A percentile compares a stretch with the other conserved stretches of the same genome.
These are phyloP conservation scores for Pterobdella sp. DNA, from an alignment of 2,888 invertebrate genomes.

Conservation along the genomic window DNA sequence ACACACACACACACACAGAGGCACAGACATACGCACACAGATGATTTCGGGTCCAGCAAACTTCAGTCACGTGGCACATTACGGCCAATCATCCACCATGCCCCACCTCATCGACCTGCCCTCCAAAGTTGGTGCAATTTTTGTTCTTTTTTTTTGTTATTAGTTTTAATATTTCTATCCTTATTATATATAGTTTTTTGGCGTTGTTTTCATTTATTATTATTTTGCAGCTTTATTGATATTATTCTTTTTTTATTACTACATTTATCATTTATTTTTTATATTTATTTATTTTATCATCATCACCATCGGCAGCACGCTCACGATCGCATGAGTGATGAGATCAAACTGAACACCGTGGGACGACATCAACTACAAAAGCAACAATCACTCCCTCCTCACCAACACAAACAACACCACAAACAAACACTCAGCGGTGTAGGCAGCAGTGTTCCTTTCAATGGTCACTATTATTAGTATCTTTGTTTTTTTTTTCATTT, in stretches of 20 bases:
- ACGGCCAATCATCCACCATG: constrained; percentile 59
- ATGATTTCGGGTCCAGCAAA: constrained; percentile 88
- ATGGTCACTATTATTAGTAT: background rate
- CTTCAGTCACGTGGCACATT: constrained; percentile 95
- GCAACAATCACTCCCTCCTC: background rate
- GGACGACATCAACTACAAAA: constrained; percentile 19
- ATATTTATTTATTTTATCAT: background rate
- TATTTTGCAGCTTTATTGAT: background rate
- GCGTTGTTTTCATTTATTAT: background rate
- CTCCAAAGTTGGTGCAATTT: background rate
- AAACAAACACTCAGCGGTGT: background rate
- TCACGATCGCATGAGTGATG: background rate
- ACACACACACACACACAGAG: constrained; percentile 18
- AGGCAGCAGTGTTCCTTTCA: background rate
- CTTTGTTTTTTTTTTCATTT: too few species aligned
- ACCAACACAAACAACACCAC: background rate
- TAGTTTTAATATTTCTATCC: background rate
- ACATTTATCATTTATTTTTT: background rate
- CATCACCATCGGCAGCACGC: constrained; percentile 11
- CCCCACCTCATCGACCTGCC: constrained; percentile 22
- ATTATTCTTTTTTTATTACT: background rate
- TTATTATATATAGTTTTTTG: background rate
- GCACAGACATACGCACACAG: constrained; percentile 34
- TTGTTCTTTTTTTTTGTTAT: background rate
- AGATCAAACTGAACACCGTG: too few species aligned